Percentiles rank a stretch among this genome's conserved stretches.
These are phyloP conservation scores for Rhingia campestris DNA, from an alignment of 2,888 invertebrate genomes.

Conservation along the genomic window DNA sequence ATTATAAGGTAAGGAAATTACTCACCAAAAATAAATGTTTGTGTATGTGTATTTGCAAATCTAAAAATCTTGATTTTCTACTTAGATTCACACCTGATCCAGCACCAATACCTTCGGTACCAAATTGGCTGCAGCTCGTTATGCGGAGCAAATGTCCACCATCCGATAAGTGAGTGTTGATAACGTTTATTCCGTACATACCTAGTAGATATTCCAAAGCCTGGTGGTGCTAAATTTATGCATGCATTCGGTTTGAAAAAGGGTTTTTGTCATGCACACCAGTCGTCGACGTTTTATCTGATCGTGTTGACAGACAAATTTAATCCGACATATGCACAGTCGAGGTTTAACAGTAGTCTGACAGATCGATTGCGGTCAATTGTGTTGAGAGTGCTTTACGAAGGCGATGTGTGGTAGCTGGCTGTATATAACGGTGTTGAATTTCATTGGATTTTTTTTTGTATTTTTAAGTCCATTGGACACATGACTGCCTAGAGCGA, in stretches of 20 bases:
- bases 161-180: slow-evolving; percentile 58
- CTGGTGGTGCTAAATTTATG: slow-evolving; percentile 23
- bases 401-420: not conserved
- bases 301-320: slow-evolving; percentile 62
- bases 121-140: slow-evolving; percentile 82
- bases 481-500: not conserved
- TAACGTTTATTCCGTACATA: not conserved
- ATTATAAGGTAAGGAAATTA: slow-evolving; percentile 79
- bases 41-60: slow-evolving; percentile 33
- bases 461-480: not conserved
- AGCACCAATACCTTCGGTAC: slow-evolving; percentile 78
- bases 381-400: not conserved
- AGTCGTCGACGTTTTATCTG: slow-evolving; percentile 13
- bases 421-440: slow-evolving; percentile 17
- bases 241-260: slow-evolving; percentile 14
- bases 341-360: slow-evolving; percentile 37
- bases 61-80: slow-evolving; percentile 29
- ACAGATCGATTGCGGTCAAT: slow-evolving; percentile 37
- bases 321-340: slow-evolving; percentile 39
- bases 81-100: slow-evolving; percentile 81
- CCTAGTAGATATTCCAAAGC: not conserved
- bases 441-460: slow-evolving; percentile 11
- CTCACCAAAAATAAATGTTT: slow-evolving; percentile 10
- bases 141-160: slow-evolving; percentile 81
- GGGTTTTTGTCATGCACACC: slow-evolving; percentile 7